phyloP scores from a whole-genome alignment of 2,113 vertebrate genomes.

The Egretta garzetta region DNA sequence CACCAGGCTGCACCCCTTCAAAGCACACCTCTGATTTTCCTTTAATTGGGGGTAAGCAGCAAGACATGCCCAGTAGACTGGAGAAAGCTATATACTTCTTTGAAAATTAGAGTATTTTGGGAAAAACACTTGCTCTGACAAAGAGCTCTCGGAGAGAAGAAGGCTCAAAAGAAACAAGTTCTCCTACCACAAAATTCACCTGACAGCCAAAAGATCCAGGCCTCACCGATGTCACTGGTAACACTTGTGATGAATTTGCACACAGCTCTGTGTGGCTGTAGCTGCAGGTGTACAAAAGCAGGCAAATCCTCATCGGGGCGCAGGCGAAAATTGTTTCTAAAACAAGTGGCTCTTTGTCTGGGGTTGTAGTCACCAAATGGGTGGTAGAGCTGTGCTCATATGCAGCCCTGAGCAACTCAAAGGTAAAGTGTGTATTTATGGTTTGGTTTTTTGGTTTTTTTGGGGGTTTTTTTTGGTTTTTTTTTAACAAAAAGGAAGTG shows the following conservation, averaged over 20 bases:
- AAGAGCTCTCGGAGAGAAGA: background rate
- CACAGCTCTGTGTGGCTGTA: background rate
- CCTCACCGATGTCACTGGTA: background rate
- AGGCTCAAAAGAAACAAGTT: background rate
- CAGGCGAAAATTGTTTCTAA: background rate
- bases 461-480: background rate
- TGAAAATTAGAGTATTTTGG: background rate
- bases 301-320: background rate
- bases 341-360: background rate
- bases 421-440: background rate
- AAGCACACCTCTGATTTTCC: background rate
- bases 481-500: background rate
- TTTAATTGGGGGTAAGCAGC: background rate
- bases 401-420: background rate
- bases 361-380: background rate
- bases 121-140: background rate
- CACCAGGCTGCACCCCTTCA: background rate
- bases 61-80: background rate
- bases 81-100: background rate
- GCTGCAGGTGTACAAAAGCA: background rate
- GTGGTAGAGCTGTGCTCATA: background rate
- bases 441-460: background rate
- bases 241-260: background rate
- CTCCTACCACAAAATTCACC: background rate
- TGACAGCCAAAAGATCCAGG: background rate